phyloP scores from a whole-genome alignment of 2,888 invertebrate genomes.

The Drosophila rubida region DNA sequence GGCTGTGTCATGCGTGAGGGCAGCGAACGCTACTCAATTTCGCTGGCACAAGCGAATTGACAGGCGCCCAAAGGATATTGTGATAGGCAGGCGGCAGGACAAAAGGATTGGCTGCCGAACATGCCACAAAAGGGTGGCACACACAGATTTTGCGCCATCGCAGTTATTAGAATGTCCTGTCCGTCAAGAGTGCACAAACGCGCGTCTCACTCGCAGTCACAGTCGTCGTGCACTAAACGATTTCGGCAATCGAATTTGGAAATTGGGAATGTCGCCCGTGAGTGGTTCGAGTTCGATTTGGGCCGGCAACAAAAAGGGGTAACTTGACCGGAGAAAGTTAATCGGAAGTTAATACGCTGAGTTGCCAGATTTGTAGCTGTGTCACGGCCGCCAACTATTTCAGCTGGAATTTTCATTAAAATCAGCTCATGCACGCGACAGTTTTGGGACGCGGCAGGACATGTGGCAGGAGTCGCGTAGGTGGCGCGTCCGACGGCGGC shows the following conservation, averaged over 20 bases:
- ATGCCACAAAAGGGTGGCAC: slow-evolving; percentile 60
- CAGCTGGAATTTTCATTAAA: slow-evolving; percentile 81
- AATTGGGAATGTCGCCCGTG: no score
- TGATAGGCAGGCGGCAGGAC: slow-evolving; percentile 70
- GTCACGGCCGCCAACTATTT: slow-evolving; percentile 71
- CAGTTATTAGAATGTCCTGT: slow-evolving; percentile 68
- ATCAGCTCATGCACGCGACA: slow-evolving; percentile 76
- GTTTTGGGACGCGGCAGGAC: slow-evolving; percentile 47
- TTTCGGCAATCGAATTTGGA: slow-evolving; percentile 80
- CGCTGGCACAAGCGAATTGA: slow-evolving; percentile 54
- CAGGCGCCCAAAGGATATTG: slow-evolving; percentile 79
- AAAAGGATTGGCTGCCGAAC: slow-evolving; percentile 65
- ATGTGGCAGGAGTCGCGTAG: slow-evolving; percentile 43
- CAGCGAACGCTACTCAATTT: slow-evolving; percentile 64
- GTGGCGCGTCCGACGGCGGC: slow-evolving; percentile 46
- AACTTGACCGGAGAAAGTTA: slow-evolving; percentile 82
- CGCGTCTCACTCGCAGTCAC: slow-evolving; percentile 31
- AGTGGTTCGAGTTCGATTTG: no score
- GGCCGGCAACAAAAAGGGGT: slow-evolving; percentile 72
- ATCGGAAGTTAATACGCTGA: slow-evolving; percentile 85
- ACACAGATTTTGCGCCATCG: slow-evolving; percentile 30
- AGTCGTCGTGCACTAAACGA: slow-evolving; percentile 66
- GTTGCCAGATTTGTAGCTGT: slow-evolving; percentile 77
- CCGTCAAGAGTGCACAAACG: slow-evolving; percentile 11
- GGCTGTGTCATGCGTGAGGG: slow-evolving; percentile 68